Evolutionary conservation across 2,113 vertebrate genomes (phyloP), one percentile per base, ranked within the genome.

Genomic region (Thunnus maccoyii): DNA sequence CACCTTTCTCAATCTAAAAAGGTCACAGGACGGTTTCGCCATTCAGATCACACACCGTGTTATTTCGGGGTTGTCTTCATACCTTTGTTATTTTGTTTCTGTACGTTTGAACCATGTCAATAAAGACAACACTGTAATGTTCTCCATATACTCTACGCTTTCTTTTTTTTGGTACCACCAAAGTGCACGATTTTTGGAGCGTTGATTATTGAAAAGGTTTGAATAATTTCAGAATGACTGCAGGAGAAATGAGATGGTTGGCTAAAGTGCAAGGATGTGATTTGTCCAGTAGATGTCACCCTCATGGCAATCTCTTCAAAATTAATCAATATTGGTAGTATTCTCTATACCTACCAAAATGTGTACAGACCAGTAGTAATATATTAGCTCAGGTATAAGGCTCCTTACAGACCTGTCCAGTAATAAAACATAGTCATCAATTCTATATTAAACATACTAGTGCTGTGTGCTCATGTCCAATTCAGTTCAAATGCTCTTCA

Each of bases 51-150:
- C 80, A 27, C 55, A n/a, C 36, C 30, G 3, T 47, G 8, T 14
- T 63, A 58, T 85, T 80, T 32, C 18, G 22, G 15, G 9, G 44
- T 8, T 47, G 20, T 77, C 30, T 74, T 83, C 66, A 56, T 86
- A 76, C 20, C 20, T 44, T 56, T 72, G 18, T 85, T 80, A 11
- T 68, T 85, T 80, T 88, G 71, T 80, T 72, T 70, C 54, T 82
- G 54, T 84, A 74, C 80, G 65, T 92, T 83, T 76, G 51, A 91
- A 88, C 64, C 16, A 22, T 89, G 86, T 90, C 76, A 94, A 93
- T 93, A 87, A 92, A 89, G 52, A 82, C 62, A 50, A 78, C 36
- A 66, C 60, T 87, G 78, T 83, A 82, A 75, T 81, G 47, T 73
- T 64, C 47, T 74, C 2, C 44, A 22, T 13, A 17, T 52, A 10